Evolutionary conservation across 2,113 vertebrate species (phyloP).

Genomic region (Apodemus sylvaticus): DNA sequence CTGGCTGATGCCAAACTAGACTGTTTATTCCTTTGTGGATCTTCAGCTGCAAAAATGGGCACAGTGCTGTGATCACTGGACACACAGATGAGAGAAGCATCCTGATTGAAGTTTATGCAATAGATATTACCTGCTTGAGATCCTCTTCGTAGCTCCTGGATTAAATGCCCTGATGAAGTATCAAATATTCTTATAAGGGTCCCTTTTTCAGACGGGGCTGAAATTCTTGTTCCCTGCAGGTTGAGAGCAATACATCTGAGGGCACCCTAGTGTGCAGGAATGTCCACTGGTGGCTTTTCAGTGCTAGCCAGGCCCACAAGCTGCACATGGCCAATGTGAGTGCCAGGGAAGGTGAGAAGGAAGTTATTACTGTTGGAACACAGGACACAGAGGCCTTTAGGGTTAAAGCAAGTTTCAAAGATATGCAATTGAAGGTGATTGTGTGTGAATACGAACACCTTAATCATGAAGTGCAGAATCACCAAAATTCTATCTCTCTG

Average conservation of each 20-base stretch:
- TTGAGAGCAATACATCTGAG: slow-evolving; percentile 97
- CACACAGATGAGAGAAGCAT: slow-evolving; percentile 97
- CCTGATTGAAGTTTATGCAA: slow-evolving; percentile 99
- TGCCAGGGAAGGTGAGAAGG: slow-evolving; percentile 95
- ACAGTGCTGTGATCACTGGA: slow-evolving; percentile 98
- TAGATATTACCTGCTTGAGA: slow-evolving; percentile 98
- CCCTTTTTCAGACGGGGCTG: slow-evolving; percentile 97
- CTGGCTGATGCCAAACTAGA: slow-evolving; percentile 97
- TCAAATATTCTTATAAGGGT: slow-evolving; percentile 99
- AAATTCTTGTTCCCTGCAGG: slow-evolving; percentile 97
- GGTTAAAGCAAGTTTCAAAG: no score
- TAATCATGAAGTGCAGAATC: no score
- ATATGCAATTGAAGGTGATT: no score
- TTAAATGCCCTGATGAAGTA: slow-evolving; percentile 96
- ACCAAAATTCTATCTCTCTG: no score
- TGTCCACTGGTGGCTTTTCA: slow-evolving; percentile 97
- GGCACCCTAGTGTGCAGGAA: slow-evolving; percentile 95
- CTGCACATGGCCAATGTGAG: slow-evolving; percentile 96
- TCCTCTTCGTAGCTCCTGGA: slow-evolving; percentile 97
- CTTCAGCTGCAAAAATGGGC: slow-evolving; percentile 97
- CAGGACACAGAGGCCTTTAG: slow-evolving; percentile 95
- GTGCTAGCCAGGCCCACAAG: slow-evolving; percentile 98
- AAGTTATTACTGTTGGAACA: slow-evolving; percentile 99
- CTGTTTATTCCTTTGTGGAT: slow-evolving; percentile 97
- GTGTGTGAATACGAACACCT: no score